phyloP scores from a whole-genome alignment of 2,113 vertebrate species.

The Bubo blakistoni region DNA sequence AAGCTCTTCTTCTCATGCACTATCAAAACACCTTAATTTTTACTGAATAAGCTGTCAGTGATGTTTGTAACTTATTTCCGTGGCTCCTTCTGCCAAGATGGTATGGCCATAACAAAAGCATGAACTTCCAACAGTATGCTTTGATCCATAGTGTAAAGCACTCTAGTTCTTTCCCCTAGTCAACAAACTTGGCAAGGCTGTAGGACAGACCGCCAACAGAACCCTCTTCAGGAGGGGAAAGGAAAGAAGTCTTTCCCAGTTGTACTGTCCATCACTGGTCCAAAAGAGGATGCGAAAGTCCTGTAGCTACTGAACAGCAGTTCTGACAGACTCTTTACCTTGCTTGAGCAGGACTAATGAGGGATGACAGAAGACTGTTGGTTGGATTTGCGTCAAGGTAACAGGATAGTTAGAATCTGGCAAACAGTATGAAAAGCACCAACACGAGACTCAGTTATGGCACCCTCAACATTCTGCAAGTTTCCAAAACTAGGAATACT shows the following conservation, averaged over 20 bases:
- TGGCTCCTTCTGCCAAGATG: background rate
- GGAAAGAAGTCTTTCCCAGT: background rate
- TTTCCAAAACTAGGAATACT: background rate
- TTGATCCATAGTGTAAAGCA: background rate
- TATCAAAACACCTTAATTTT: background rate
- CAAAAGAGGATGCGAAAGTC: background rate
- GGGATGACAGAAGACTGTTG: rapidly evolving
- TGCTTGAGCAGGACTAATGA: background rate
- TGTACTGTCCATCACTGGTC: no score
- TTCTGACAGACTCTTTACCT: background rate
- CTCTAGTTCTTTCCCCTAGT: background rate
- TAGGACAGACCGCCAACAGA: background rate
- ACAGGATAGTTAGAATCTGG: background rate
- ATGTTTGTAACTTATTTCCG: background rate
- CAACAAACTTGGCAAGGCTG: background rate
- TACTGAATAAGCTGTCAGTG: background rate
- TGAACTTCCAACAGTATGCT: background rate
- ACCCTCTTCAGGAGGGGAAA: background rate
- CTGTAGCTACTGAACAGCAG: background rate
- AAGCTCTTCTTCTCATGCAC: background rate
- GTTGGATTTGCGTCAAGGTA: background rate
- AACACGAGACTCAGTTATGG: background rate
- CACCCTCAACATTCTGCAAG: background rate
- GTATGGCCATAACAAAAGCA: background rate
- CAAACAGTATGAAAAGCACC: background rate